Base-by-base conservation (phyloP, 2,797 vertebrate genomes). In the Gymnothorax reevesii region DNA sequence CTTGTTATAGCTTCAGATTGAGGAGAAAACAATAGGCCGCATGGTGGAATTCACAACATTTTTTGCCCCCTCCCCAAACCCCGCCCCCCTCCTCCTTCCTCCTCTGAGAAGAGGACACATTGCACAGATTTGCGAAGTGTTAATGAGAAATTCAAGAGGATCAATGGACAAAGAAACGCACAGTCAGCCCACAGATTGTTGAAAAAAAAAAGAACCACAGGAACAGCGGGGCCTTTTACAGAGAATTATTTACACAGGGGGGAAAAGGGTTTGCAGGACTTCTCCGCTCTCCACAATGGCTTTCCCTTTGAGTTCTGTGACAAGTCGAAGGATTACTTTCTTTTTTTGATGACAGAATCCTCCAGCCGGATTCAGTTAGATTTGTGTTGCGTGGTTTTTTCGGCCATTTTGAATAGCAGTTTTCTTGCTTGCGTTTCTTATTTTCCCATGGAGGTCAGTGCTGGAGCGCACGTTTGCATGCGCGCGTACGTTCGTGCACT, bases 31-130 rank as follows among this genome's bases (percentile, higher is more conserved):
- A 94, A 94, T 94, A 93, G 92, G 90, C 92, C 92, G 93, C 93
- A 95, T 92, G 94, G 94, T 94, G 92, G 94, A 95, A 95, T 95
- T 95, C 94, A 92, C 95, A 95, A 96, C 94, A 96, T n/a, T 96
- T 95, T 93, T 93, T 93, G 52, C 57, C 82, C 1, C 83, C 85
- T 62, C 80, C 86, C 73, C 86, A n/a, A n/a, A n/a, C 59, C 83
- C 52, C 57, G 79, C 79, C 52, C 27, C 64, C 52, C 75, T 71
- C 22, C n/a, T 4, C 0, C 27, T 55, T 60, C 54, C 55, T 42
- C 66, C 83, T 86, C 85, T 83, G 92, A 93, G 95, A 96, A 94
- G 84, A 95, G 94, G 95, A 95, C 94, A 96, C 94, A 95, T 88
- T 88, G 85, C 79, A 66, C 86, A 87, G 88, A 86, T 88, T 89